Percentiles rank a stretch among this genome's conserved stretches.
Evolutionary conservation across 2,113 vertebrate species (phyloP).

Genomic region (Leptosomus discolor): DNA sequence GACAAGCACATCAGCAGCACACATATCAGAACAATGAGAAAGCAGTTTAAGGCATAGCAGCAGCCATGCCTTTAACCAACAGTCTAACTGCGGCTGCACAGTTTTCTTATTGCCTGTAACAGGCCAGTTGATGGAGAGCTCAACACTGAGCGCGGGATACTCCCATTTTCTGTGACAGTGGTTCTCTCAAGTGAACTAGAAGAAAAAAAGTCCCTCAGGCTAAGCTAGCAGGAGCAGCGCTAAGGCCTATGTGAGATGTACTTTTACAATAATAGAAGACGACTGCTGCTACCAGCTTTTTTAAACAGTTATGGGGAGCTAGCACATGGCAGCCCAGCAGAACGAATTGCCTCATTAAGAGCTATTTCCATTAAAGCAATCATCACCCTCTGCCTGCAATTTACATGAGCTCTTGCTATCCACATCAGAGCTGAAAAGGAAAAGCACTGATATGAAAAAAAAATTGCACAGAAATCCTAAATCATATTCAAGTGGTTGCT

Average conservation of each 20-base stretch:
- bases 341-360: constrained; percentile 41
- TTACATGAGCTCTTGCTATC: constrained; percentile 34
- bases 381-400: constrained; percentile 40
- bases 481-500: not conserved
- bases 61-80: not conserved
- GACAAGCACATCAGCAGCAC: not conserved
- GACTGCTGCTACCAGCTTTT: constrained; percentile 2
- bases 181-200: not conserved
- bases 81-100: not conserved
- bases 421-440: constrained; percentile 21
- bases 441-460: not conserved
- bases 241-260: not conserved
- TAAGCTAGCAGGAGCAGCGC: not conserved
- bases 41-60: not conserved
- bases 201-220: not conserved
- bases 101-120: not conserved
- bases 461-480: not conserved
- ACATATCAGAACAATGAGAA: not conserved
- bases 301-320: constrained; percentile 3
- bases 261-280: not conserved
- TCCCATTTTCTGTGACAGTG: not conserved
- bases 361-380: constrained; percentile 49
- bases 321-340: not conserved
- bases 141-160: not conserved
- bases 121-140: not conserved